Base-by-base conservation (phyloP, 92 coral and sea anemone genomes). In the Bergia sp. region DNA sequence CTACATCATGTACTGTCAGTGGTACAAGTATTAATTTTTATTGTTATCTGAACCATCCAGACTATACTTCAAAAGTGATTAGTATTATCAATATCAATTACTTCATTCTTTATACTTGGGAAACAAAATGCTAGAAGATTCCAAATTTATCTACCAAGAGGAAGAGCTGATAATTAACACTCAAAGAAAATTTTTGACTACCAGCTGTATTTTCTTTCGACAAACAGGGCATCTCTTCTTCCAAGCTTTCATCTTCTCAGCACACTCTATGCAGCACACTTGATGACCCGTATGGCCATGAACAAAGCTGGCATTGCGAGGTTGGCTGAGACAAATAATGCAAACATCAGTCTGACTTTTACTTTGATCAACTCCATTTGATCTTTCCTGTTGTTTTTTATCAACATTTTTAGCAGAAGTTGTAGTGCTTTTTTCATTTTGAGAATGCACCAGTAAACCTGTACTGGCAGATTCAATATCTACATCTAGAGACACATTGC, bases 241-340 rank as follows among this genome's bases (percentile, higher is more conserved):
- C 66, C 73, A 89, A 66, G 94, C 96, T 82, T 95, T 95, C 49
- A 96, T 95, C 89, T 82, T 96, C 66, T 95, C 95, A 2, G 99
- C 99, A 82, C 99, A 96, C 5, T 86, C 91, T 49, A 93, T 88
- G 82, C 99, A 96, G 82, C 98, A 95, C 5, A 96, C 99, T 81
- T 95, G 99, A 76, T 96, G 99, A 6, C 99, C 99, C 0, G 99
- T 96, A 43, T 93, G 88, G 7, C 98, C 98, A 71, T 96, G 98
- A 7, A 96, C 94, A 20, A 96, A 92, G 77, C 96, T 93, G 18
- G 98, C 99, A 89, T 95, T 94, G 44, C 98, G 95, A 42, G 99
- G 99, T 73, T 92, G 93, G 58, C 90, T 90, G 16, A 92, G 92
- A 76, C 99, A 96, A 66, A 96, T 89, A 58, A 96, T 94, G 73